Percentiles rank a stretch among this genome's conserved stretches.
phyloP scores from a whole-genome alignment of 2,797 vertebrate genomes.

The Danio tinwini region DNA sequence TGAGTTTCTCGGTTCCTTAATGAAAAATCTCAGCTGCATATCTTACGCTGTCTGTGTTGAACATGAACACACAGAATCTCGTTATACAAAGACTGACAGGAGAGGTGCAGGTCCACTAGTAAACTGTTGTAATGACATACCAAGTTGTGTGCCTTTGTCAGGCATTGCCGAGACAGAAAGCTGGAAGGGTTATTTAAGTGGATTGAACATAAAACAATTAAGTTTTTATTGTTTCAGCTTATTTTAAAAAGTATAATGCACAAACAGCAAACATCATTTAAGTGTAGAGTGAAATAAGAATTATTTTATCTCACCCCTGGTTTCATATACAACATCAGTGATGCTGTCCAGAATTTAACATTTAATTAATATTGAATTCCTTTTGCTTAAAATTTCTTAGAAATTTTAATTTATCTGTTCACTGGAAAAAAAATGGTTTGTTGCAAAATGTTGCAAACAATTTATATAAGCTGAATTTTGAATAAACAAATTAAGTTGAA shows the following conservation, averaged over 20 bases:
- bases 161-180: constrained; percentile 48
- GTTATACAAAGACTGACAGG: constrained; percentile 55
- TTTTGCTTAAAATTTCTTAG: too few species aligned
- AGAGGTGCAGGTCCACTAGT: constrained; percentile 52
- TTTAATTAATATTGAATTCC: background rate
- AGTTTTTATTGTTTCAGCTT: too few species aligned
- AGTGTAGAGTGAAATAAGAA: constrained; percentile 40
- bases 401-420: background rate
- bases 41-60: constrained; percentile 35
- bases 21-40: constrained; percentile 29
- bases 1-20: constrained; percentile 58
- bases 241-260: too few species aligned
- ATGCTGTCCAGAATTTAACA: constrained; percentile 9
- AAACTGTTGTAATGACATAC: constrained; percentile 50
- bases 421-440: too few species aligned
- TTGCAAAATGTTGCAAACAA: too few species aligned
- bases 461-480: too few species aligned
- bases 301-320: constrained; percentile 37
- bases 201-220: too few species aligned
- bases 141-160: constrained; percentile 49
- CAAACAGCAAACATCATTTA: too few species aligned
- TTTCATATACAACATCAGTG: background rate
- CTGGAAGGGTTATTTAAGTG: background rate
- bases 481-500: too few species aligned
- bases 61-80: constrained; percentile 57